Evolutionary conservation across 2,797 vertebrate species (phyloP).

Genomic region (Remorina albescens): DNA sequence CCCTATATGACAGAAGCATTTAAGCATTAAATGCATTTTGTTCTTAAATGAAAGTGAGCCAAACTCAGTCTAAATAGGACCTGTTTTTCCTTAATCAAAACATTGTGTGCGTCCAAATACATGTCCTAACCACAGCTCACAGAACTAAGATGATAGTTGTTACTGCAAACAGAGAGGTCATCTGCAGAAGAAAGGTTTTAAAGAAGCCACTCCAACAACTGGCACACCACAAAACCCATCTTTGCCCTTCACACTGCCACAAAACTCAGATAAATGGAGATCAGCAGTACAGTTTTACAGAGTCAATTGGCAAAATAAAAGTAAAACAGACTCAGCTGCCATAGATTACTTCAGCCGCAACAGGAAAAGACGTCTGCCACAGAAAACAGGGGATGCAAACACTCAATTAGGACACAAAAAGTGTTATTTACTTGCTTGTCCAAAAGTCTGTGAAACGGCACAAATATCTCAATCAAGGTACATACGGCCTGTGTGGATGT

Average conservation of each 20-base stretch:
- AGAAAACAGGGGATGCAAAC: conserved; percentile 18
- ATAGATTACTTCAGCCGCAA: not conserved
- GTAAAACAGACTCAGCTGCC: conserved; percentile 7
- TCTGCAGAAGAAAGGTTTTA: conserved; percentile 2
- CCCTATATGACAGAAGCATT: not conserved
- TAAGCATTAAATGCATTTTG: not conserved
- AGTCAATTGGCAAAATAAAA: not conserved
- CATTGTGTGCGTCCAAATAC: not conserved
- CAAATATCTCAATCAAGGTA: conserved; percentile 21
- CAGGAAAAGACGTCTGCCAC: conserved; percentile 21
- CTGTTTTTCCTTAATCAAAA: not conserved
- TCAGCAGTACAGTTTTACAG: not conserved
- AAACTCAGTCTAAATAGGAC: not conserved
- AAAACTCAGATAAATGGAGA: not conserved
- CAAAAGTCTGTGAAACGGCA: conserved; percentile 12
- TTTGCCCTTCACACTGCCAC: not conserved
- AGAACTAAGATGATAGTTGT: not conserved
- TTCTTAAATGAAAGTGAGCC: not conserved
- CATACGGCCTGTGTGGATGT: not conserved
- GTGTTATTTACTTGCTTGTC: not conserved
- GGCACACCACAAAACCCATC: conserved; percentile 1
- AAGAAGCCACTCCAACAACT: conserved; percentile 21
- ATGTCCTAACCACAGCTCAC: not conserved
- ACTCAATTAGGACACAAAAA: conserved; percentile 14
- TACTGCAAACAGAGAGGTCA: conserved; percentile 9